Evolutionary conservation across 1,140 invertebrate genomes (phyloP), one percentile per base, ranked within the genome.

Genomic region (Wiebesia pumilae): DNA sequence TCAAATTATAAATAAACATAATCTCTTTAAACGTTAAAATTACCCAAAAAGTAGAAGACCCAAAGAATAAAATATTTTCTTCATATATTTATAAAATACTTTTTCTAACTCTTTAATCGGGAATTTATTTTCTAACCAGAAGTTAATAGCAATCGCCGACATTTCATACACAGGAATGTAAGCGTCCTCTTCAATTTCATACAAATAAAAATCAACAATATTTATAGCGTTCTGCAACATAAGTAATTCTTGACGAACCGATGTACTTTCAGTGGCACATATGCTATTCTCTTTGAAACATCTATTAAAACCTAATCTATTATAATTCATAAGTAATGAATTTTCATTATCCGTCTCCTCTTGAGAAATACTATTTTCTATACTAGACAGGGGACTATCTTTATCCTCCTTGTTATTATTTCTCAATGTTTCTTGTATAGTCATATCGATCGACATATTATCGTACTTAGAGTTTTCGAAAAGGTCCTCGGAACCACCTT

Each of bases 401-500:
- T 33, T 51, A 75, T 88, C 67, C 40, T 87, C 86, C 2, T 87
- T 65, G 10, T 90, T 85, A 4, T 90, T 88, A 38, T 87, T 87
- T 58, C 91, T 88, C n/a, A 54, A 47, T 12, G 91, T 89, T 33
- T 88, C 85, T 58, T 90, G 87, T 12, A 87, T 83, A 10, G 88
- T 86, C 19, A 87, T 87, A 69, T 90, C 91, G 7, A 90, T 89
- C 16, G 88, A 81, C n/a, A 89, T 77, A 69, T 90, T 88, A 6
- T 91, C 89, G n/a, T 87, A 88, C 81, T 90, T 93, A 16, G 89
- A 89, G 43, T 92, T 90, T 51, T 91, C 92, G 33, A 91, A 94
- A 75, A 94, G 88, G 82, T 94, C 92, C 81, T 95, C 94, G 0
- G 90, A 93, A 14, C 94, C 94, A 67, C 94, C 94, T 87, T 94